A percentile compares a stretch with the other conserved stretches of the same genome.
Conservation (phyloP, 1,140 invertebrate genomes). For the Drosophila bifasciata region DNA sequence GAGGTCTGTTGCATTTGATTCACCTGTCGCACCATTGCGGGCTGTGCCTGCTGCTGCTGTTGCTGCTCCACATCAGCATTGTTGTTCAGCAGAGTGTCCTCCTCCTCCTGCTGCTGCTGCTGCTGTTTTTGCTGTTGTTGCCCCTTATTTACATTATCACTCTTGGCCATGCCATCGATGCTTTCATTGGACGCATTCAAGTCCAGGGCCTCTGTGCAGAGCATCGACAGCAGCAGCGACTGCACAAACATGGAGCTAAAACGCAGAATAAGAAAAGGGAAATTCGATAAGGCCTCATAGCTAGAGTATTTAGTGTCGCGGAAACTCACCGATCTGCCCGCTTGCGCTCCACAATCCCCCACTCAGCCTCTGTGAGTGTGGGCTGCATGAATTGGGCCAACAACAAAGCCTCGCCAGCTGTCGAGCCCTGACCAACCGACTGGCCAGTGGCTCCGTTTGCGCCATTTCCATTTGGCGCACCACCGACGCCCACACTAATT, state of each 20-base stretch:
- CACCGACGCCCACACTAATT: conserved; percentile 70
- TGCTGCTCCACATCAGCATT: conserved; percentile 72
- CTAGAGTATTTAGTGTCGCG: not conserved
- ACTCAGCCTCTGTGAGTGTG: conserved; percentile 75
- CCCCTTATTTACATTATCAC: conserved; percentile 84
- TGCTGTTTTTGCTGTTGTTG: conserved; percentile 55
- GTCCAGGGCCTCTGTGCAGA: conserved; percentile 65
- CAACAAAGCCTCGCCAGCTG: conserved; percentile 63
- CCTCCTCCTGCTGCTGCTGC: conserved; percentile 53
- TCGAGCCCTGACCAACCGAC: conserved; percentile 42
- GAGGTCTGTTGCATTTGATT: conserved; percentile 84
- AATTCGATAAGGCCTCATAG: not conserved
- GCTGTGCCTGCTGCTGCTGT: conserved; percentile 46
- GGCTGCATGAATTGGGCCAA: conserved; percentile 83
- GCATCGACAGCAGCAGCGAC: conserved; percentile 73
- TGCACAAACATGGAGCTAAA: conserved; percentile 80
- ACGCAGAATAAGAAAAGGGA: not conserved
- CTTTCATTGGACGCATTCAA: conserved; percentile 56
- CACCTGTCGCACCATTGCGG: conserved; percentile 69
- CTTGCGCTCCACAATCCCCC: conserved; percentile 75
- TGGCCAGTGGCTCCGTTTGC: conserved; percentile 43
- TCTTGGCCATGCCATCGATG: conserved; percentile 60
- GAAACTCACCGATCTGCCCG: conserved; percentile 75
- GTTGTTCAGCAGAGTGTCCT: conserved; percentile 78
- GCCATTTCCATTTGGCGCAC: conserved; percentile 47